These are phyloP conservation scores for Trichogramma evanescens DNA, from an alignment of 2,888 invertebrate species.

Conservation along the genomic window DNA sequence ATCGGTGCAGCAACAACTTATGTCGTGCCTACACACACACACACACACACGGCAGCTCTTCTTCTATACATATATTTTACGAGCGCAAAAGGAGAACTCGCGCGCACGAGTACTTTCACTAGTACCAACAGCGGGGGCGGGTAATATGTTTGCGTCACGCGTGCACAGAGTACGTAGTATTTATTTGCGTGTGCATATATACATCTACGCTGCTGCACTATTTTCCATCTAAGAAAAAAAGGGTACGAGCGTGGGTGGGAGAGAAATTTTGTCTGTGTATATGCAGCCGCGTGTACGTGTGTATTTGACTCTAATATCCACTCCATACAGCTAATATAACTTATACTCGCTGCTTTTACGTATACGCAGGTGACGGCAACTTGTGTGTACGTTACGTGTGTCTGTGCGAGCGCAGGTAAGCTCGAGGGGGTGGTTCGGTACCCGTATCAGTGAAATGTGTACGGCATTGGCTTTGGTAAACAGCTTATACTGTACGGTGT, in stretches of 20 bases:
- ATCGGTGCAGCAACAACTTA: too few relatives aligned
- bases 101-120: background rate
- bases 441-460: too few relatives aligned
- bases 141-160: constrained; percentile 24
- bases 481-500: too few relatives aligned
- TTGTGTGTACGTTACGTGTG: too few relatives aligned
- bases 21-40: too few relatives aligned
- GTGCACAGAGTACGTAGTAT: constrained; percentile 14
- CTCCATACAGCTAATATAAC: constrained; percentile 17
- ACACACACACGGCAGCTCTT: too few relatives aligned
- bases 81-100: constrained; percentile 8
- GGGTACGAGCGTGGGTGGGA: background rate
- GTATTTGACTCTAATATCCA: constrained; percentile 24
- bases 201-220: background rate
- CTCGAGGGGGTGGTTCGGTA: too few relatives aligned
- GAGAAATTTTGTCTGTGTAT: background rate
- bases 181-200: constrained; percentile 1
- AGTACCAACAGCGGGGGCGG: background rate
- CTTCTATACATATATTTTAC: constrained; percentile 17
- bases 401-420: too few relatives aligned
- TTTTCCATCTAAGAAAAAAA: constrained; percentile 2
- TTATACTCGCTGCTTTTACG: background rate
- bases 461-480: too few relatives aligned
- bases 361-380: too few relatives aligned
- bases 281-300: background rate